Conservation (phyloP, 2,888 invertebrate species). For the Gymnoscelis rufifasciata region DNA sequence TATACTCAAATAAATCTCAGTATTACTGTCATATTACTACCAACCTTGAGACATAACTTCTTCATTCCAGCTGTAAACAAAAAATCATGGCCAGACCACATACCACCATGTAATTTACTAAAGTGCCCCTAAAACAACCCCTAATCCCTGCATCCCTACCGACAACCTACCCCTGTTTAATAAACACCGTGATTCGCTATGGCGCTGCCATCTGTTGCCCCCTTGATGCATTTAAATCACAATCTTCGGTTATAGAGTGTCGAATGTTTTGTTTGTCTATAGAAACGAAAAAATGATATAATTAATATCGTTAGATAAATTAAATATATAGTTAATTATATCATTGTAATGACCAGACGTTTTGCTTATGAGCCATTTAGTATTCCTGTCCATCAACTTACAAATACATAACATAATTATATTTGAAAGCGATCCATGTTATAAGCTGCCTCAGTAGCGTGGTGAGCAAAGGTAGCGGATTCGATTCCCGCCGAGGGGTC, state of each 20-base stretch:
- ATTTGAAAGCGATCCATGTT: no score
- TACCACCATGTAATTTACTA: slow-evolving; percentile 6
- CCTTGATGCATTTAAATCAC: slow-evolving; percentile 40
- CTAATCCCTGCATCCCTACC: slow-evolving; percentile 10
- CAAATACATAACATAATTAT: no score
- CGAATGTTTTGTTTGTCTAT: background rate
- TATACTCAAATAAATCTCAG: no score
- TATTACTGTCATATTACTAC: background rate
- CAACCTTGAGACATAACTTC: background rate
- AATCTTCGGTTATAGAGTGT: slow-evolving; percentile 28
- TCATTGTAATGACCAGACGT: no score
- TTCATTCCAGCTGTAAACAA: background rate
- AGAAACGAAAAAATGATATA: no score
- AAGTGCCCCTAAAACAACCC: slow-evolving; percentile 18
- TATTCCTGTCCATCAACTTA: no score
- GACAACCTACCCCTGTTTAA: slow-evolving; percentile 25
- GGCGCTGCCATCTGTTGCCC: slow-evolving; percentile 38
- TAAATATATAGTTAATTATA: no score
- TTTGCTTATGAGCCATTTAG: no score
- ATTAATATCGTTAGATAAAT: no score
- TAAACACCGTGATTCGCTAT: slow-evolving; percentile 27
- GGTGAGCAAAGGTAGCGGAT: no score
- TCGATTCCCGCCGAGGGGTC: no score
- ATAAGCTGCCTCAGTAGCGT: no score
- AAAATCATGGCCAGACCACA: slow-evolving; percentile 1